phyloP scores from a whole-genome alignment of 2,113 vertebrate species.

The Ia io region DNA sequence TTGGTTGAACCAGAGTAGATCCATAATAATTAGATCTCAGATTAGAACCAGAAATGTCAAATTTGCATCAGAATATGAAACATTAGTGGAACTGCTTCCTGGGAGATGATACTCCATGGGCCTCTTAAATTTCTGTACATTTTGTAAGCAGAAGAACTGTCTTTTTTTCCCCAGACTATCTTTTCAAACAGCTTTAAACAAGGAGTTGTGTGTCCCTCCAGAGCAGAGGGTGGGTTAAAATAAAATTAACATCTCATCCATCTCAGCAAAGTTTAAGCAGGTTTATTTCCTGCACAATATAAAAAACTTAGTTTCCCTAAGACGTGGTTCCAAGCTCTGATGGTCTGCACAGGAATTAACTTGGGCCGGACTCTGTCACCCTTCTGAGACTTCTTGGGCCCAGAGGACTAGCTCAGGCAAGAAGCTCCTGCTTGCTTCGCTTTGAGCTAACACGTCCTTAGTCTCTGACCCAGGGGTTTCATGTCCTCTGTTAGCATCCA shows the following conservation, averaged over 20 bases:
- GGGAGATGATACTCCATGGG: conserved; percentile 25
- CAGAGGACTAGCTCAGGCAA: not conserved
- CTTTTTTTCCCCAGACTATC: not conserved
- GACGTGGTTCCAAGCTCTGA: not conserved
- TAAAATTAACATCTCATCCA: not conserved
- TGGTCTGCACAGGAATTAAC: not conserved
- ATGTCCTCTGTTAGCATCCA: not conserved
- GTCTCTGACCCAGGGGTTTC: not conserved
- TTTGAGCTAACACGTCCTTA: not conserved
- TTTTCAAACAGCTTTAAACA: not conserved
- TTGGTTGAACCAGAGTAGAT: conserved; percentile 35
- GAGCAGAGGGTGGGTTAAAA: not conserved
- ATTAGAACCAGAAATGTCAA: conserved; percentile 66
- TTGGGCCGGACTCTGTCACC: rapidly evolving
- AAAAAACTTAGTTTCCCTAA: not conserved
- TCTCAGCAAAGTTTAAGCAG: not conserved
- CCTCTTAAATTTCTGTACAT: conserved; percentile 7
- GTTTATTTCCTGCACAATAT: not conserved
- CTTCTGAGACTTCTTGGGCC: not conserved
- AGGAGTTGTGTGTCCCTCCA: not conserved
- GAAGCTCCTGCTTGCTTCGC: not conserved
- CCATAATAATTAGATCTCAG: conserved; percentile 46
- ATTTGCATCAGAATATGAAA: conserved; percentile 60
- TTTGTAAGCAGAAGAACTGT: not conserved
- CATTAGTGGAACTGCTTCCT: conserved; percentile 60